Evolutionary conservation across 1,140 invertebrate species (phyloP).

Genomic region (Lordiphosa clarofinis): DNA sequence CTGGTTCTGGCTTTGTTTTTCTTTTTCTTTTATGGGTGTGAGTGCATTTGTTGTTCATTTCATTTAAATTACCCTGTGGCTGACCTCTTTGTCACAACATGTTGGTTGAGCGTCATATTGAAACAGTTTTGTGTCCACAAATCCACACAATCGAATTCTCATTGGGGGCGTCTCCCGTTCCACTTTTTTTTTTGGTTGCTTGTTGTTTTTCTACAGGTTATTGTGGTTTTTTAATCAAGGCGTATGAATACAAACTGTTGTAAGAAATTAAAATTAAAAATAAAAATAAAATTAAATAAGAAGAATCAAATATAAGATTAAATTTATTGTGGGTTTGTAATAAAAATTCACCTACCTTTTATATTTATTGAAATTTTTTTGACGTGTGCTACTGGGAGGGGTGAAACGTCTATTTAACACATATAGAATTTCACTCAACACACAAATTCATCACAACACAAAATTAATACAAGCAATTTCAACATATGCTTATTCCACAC

Average conservation of each 20-base stretch:
- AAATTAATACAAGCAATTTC: too few relatives aligned
- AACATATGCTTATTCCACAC: too few relatives aligned
- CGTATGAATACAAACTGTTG: constrained; percentile 55
- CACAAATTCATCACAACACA: too few relatives aligned
- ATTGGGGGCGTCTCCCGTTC: constrained; percentile 42
- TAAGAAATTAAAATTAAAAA: not conserved
- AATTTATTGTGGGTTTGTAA: too few relatives aligned
- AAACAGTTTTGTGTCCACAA: constrained; percentile 54
- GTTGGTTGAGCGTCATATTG: constrained; percentile 63
- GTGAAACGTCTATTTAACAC: too few relatives aligned
- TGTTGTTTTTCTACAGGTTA: constrained; percentile 23
- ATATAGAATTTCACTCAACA: too few relatives aligned
- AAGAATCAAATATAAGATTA: too few relatives aligned
- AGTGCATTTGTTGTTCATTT: constrained; percentile 76
- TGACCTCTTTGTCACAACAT: constrained; percentile 67
- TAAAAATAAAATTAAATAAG: too few relatives aligned
- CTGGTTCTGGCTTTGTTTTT: constrained; percentile 23
- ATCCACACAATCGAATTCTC: constrained; percentile 58
- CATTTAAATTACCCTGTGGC: constrained; percentile 77
- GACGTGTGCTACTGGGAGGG: too few relatives aligned
- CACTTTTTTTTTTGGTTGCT: constrained; percentile 12
- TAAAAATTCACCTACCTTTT: too few relatives aligned
- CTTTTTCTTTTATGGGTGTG: constrained; percentile 43
- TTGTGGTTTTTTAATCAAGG: constrained; percentile 77
- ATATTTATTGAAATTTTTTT: too few relatives aligned